Evolutionary conservation across 1,140 invertebrate species (phyloP), one percentile per base, ranked within the genome.

Genomic region (Diachasmimorpha longicaudata): DNA sequence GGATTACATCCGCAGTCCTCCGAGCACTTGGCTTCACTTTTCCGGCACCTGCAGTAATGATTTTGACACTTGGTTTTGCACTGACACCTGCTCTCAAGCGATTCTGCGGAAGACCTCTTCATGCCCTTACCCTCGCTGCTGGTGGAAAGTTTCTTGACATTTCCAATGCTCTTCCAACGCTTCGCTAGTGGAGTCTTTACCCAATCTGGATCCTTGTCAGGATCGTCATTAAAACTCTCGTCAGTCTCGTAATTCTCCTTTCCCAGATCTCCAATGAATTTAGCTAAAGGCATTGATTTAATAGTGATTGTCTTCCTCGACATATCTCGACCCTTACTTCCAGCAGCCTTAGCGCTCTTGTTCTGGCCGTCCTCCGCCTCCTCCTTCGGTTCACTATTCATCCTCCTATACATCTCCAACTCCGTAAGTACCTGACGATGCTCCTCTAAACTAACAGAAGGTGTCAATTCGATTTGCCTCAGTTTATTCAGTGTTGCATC

Each of bases 181-280:
- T 82, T 86, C 79, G 83, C 91, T 4, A 92, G 80, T 4, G 93
- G 93, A 6, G 93, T 93, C 72, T 89, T 90, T 16, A 80, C 86
- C 93, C 93, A 94, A 81, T 94, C 93, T 0, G 93, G 93, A 86
- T 95, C 93, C 48, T 91, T 90, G 2, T 89, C 85, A 0, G 80
- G 31, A 78, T 91, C 91, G 13, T 90, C n/a, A n/a, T 69, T 48
- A 16, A 83, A 66, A 72, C 82, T 82, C 11, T 85, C 83, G n/a
- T 88, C 84, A 36, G 79, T 70, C 52, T 72, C 46, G 58, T 0
- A 44, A 13, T 52, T 25, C 3, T 25, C 58, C 11, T 63, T 63
- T 4, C 21, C 58, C 23, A 23, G 14, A 25, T 25, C 10, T 52
- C 48, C 48, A 52, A 42, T 11, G n/a, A 42, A 5, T 4, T 10